A percentile compares a stretch with the other conserved stretches of the same genome.
These are phyloP conservation scores for Metopolophium dirhodum DNA, from an alignment of 1,140 invertebrate species.

Conservation along the genomic window DNA sequence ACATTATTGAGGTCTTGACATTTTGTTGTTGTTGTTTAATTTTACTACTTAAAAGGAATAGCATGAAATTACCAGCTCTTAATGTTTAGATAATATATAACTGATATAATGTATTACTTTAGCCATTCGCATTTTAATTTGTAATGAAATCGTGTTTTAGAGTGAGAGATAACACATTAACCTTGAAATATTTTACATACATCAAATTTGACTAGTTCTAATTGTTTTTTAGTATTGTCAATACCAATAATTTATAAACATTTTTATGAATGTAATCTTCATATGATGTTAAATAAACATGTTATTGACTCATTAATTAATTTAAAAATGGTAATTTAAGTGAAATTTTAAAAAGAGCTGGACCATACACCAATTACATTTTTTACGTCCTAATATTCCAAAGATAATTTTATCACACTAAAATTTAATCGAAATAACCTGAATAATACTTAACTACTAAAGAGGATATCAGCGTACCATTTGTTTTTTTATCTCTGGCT, in stretches of 20 bases:
- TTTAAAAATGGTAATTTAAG: background rate
- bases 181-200: background rate
- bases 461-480: no score
- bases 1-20: constrained; percentile 53
- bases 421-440: background rate
- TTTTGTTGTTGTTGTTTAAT: constrained; percentile 52
- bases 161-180: constrained; percentile 50
- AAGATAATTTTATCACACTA: background rate
- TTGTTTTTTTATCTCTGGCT: no score
- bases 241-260: background rate
- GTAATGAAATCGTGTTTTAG: constrained; percentile 49
- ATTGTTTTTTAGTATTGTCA: background rate
- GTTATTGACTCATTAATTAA: background rate
- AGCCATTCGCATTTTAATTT: constrained; percentile 47
- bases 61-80: constrained; percentile 53
- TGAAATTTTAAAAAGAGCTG: background rate
- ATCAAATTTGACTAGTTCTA: background rate
- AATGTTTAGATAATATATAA: constrained; percentile 52
- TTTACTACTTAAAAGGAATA: constrained; percentile 51
- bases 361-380: background rate
- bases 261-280: background rate
- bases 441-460: background rate
- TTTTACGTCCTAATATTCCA: background rate
- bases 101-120: constrained; percentile 27
- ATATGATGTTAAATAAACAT: background rate